These are phyloP conservation scores for Vanessa atalanta DNA, from an alignment of 1,140 invertebrate genomes.

Conservation along the genomic window DNA sequence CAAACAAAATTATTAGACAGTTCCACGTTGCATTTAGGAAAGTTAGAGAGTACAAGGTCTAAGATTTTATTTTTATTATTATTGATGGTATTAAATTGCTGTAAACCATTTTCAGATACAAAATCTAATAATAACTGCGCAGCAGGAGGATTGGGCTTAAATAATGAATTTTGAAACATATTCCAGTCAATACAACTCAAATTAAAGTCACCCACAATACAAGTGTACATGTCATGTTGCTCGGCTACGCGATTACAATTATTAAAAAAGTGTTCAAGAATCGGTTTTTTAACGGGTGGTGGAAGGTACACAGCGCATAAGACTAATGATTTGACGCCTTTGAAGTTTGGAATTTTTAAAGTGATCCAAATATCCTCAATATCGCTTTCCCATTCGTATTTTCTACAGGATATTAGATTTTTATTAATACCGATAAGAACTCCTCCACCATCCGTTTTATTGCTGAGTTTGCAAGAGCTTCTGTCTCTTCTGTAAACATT, in stretches of 20 bases:
- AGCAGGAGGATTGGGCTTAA: no score
- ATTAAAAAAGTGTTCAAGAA: background rate
- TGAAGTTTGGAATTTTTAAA: slow-evolving; percentile 10
- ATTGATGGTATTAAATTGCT: background rate
- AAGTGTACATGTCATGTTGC: slow-evolving; percentile 3
- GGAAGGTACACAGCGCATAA: slow-evolving; percentile 9
- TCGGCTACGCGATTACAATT: background rate
- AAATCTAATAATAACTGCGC: no score
- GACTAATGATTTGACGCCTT: slow-evolving; percentile 7
- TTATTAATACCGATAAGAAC: no score
- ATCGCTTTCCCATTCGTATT: slow-evolving; percentile 5
- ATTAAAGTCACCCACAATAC: background rate
- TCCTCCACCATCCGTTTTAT: no score
- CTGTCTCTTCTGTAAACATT: no score
- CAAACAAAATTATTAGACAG: no score
- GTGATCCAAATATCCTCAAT: slow-evolving; percentile 7
- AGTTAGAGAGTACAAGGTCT: no score
- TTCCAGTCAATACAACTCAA: background rate
- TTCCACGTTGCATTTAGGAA: no score
- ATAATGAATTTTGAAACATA: no score
- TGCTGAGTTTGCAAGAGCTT: no score
- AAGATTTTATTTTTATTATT: no score
- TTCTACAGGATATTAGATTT: background rate
- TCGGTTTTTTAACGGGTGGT: slow-evolving; percentile 9
- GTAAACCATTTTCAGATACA: background rate